phyloP scores from a whole-genome alignment of 64 coral and sea anemone genomes.

The Anthopleura sola region DNA sequence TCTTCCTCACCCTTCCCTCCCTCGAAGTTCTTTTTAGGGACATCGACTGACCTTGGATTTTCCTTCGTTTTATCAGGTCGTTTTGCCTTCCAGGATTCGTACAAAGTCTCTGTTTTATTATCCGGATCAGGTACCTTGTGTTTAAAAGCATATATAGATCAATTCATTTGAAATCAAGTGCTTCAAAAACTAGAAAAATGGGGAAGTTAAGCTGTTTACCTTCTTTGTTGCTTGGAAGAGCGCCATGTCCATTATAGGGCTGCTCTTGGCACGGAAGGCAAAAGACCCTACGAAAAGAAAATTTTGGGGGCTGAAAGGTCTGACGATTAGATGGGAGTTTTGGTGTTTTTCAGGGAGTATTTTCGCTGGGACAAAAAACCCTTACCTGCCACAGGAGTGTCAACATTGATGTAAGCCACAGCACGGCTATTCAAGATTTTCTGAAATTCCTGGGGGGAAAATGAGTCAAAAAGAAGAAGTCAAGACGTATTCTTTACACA shows the following conservation, averaged over 20 bases:
- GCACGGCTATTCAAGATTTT: slow-evolving; percentile 67
- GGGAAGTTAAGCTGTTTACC: slow-evolving; percentile 15
- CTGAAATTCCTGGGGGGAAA: slow-evolving; percentile 52
- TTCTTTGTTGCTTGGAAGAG: slow-evolving; percentile 81
- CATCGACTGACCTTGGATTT: slow-evolving; percentile 18
- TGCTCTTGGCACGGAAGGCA: slow-evolving; percentile 40
- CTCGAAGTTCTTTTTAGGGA: not conserved
- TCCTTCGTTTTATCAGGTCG: slow-evolving; percentile 26
- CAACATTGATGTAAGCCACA: slow-evolving; percentile 88
- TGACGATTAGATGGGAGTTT: too few species aligned
- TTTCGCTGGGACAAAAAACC: too few species aligned
- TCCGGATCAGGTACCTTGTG: not conserved
- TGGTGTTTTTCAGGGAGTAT: too few species aligned
- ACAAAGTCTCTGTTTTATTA: slow-evolving; percentile 35
- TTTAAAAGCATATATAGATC: not conserved
- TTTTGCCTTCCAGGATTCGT: slow-evolving; percentile 49
- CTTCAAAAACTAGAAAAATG: not conserved
- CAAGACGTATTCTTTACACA: too few species aligned
- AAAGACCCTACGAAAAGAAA: slow-evolving; percentile 8
- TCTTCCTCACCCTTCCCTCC: not conserved
- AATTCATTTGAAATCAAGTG: not conserved
- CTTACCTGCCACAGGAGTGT: slow-evolving; percentile 71
- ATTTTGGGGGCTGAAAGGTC: not conserved
- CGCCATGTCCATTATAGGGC: slow-evolving; percentile 74
- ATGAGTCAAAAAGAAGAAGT: not conserved